These are phyloP conservation scores for Ochropleura leucogaster DNA, from an alignment of 2,888 invertebrate species.

Conservation along the genomic window DNA sequence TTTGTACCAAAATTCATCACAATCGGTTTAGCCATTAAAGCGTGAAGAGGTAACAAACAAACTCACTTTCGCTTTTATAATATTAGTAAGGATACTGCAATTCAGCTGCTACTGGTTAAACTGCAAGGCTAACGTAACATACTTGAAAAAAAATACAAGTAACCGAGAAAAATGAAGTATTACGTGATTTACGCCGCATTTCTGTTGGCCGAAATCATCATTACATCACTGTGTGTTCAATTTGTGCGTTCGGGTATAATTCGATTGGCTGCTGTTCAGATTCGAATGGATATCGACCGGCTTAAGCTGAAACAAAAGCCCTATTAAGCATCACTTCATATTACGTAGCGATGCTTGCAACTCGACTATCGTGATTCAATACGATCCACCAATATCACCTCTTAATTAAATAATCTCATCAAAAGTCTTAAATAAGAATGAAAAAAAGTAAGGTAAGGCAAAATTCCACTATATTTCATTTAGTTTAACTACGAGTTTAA, in stretches of 20 bases:
- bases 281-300: background rate
- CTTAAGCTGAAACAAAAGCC: background rate
- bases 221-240: background rate
- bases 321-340: background rate
- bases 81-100: no score
- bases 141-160: background rate
- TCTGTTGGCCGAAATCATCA: background rate
- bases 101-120: background rate
- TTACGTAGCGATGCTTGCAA: background rate
- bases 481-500: background rate
- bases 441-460: background rate
- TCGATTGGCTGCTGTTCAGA: background rate
- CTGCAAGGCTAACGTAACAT: background rate
- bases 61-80: no score
- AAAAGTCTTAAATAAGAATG: background rate
- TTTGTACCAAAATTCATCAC: no score
- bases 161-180: background rate
- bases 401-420: background rate
- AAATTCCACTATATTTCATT: background rate
- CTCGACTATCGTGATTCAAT: background rate
- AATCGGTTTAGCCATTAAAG: no score
- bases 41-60: no score
- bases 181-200: background rate
- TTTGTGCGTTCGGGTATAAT: background rate
- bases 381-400: background rate